Percentiles rank a stretch among this genome's conserved stretches.
phyloP scores from a whole-genome alignment of 2,888 invertebrate species.

The Drosophila leonis region DNA sequence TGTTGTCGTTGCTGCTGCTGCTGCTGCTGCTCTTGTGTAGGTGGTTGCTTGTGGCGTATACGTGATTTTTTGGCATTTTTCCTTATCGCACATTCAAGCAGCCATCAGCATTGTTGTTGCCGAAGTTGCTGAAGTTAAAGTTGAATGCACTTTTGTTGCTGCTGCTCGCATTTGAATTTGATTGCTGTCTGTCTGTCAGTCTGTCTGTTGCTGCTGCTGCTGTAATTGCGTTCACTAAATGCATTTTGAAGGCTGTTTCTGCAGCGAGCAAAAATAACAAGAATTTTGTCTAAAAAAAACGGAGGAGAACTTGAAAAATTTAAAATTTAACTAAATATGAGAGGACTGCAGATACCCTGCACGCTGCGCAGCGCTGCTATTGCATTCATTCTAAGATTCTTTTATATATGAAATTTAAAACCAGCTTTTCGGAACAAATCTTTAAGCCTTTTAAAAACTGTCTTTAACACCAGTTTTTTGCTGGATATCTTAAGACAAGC shows the following conservation, averaged over 20 bases:
- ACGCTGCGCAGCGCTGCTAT: too few species aligned
- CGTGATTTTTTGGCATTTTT: slow-evolving; percentile 67
- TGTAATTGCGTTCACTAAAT: slow-evolving; percentile 26
- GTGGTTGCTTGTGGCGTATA: slow-evolving; percentile 68
- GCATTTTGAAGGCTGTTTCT: slow-evolving; percentile 6
- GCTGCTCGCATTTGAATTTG: slow-evolving; percentile 51
- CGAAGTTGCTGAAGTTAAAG: slow-evolving; percentile 20
- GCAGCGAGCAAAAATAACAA: background rate
- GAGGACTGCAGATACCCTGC: background rate
- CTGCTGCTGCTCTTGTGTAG: slow-evolving; percentile 29
- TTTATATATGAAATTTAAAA: too few species aligned
- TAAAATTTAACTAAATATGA: background rate
- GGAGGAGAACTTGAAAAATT: background rate
- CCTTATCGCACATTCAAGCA: slow-evolving; percentile 52
- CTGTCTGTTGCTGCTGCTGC: slow-evolving; percentile 2
- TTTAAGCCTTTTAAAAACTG: too few species aligned
- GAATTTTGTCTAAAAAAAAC: background rate
- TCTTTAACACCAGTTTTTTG: too few species aligned
- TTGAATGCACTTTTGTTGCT: slow-evolving; percentile 60
- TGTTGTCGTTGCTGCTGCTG: slow-evolving; percentile 3
- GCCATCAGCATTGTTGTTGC: slow-evolving; percentile 33
- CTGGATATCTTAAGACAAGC: too few species aligned
- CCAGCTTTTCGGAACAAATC: too few species aligned
- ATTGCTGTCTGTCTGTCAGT: slow-evolving; percentile 39
- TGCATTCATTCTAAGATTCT: too few species aligned